Conservation (phyloP, 2,113 vertebrate genomes). For the Sus scrofa region T2T-Sscrofa CM000828.6:21175001-21175500, state of each 20-base stretch:
- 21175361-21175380: background rate
- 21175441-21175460: background rate
- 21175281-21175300: background rate
- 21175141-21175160: background rate
- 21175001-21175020: background rate
- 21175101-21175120: background rate
- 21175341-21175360: background rate
- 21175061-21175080: background rate
- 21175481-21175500: background rate
- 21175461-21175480: background rate
- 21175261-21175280: background rate
- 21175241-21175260: background rate
- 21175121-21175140: background rate
- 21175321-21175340: background rate
- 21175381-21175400: conserved; percentile 15
- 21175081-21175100: background rate
- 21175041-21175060: background rate
- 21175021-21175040: background rate
- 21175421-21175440: conserved; percentile 46
- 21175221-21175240: conserved; percentile 8
- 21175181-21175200: conserved; percentile 18
- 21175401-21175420: conserved; percentile 23
- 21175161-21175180: conserved; percentile 16
- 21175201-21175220: background rate
- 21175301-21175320: background rate